Conservation (phyloP, 2,113 vertebrate genomes). For the Oophaga pumilio region DNA sequence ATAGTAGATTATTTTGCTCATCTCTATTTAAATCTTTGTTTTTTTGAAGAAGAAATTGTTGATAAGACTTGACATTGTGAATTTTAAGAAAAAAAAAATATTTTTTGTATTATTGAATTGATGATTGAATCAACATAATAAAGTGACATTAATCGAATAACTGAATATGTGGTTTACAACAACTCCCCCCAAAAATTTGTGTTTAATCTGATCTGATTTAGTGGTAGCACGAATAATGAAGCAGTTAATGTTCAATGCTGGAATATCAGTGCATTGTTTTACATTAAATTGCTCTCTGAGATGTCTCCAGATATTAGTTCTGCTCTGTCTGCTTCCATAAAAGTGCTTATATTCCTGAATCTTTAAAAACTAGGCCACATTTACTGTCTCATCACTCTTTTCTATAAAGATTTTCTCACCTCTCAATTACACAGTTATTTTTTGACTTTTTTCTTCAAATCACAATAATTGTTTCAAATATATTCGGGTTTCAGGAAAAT, state of each 20-base stretch:
- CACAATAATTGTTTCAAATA: background rate
- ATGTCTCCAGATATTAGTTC: constrained; percentile 35
- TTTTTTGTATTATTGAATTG: background rate
- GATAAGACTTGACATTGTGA: too few relatives aligned
- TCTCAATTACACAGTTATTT: background rate
- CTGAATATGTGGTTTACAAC: background rate
- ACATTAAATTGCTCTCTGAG: constrained; percentile 29
- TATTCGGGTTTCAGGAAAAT: background rate
- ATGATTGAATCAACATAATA: background rate
- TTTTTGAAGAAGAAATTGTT: too few relatives aligned
- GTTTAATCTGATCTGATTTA: background rate
- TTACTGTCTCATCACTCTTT: background rate
- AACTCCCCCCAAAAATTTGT: too few relatives aligned
- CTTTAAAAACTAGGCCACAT: constrained; percentile 22
- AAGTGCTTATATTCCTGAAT: constrained; percentile 18
- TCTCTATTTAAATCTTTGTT: too few relatives aligned
- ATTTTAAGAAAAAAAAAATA: background rate
- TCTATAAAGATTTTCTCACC: constrained; percentile 17
- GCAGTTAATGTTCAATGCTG: background rate
- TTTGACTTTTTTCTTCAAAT: background rate
- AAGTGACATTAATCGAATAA: background rate
- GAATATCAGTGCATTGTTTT: constrained; percentile 34
- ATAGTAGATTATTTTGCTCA: too few relatives aligned
- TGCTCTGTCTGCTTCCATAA: constrained; percentile 28
- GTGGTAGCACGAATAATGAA: background rate